These are phyloP conservation scores for Parnassius orleans DNA, from an alignment of 2,888 invertebrate species.

Conservation along the genomic window DNA sequence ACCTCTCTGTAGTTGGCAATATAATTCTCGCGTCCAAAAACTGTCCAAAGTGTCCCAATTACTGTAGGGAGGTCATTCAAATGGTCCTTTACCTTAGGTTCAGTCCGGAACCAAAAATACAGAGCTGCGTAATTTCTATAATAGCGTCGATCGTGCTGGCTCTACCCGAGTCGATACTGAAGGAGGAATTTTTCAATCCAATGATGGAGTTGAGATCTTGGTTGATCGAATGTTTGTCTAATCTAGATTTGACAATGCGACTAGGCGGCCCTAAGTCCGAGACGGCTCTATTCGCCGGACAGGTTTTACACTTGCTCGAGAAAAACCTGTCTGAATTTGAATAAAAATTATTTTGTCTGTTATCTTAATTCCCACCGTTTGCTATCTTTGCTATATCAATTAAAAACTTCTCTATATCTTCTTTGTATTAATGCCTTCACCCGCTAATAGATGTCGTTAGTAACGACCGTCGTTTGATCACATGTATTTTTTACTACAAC, in stretches of 20 bases:
- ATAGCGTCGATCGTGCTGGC: slow-evolving; percentile 84
- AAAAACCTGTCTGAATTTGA: slow-evolving; percentile 52
- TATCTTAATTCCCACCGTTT: not conserved
- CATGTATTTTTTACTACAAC: not conserved
- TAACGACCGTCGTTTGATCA: not conserved
- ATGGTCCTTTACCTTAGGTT: slow-evolving; percentile 84
- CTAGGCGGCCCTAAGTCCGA: slow-evolving; percentile 83
- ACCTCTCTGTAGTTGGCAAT: slow-evolving; percentile 84
- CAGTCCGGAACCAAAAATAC: slow-evolving; percentile 84
- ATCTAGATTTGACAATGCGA: slow-evolving; percentile 69
- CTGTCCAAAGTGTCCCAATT: slow-evolving; percentile 82
- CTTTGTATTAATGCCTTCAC: not conserved
- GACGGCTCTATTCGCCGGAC: slow-evolving; percentile 82
- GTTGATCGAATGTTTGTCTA: slow-evolving; percentile 82
- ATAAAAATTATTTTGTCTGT: not conserved
- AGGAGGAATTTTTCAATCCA: slow-evolving; percentile 81
- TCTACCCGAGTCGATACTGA: slow-evolving; percentile 80
- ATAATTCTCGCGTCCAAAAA: slow-evolving; percentile 86
- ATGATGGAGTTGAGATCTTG: slow-evolving; percentile 85
- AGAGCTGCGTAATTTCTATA: slow-evolving; percentile 84
- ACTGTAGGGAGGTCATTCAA: slow-evolving; percentile 86
- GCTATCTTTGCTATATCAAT: not conserved
- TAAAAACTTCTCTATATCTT: not conserved
- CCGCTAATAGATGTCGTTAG: slow-evolving; percentile 2
- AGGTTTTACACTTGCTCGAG: slow-evolving; percentile 81